These are phyloP conservation scores for Aphaenogaster rudis DNA, from an alignment of 1,140 invertebrate genomes.

Conservation along the genomic window DNA sequence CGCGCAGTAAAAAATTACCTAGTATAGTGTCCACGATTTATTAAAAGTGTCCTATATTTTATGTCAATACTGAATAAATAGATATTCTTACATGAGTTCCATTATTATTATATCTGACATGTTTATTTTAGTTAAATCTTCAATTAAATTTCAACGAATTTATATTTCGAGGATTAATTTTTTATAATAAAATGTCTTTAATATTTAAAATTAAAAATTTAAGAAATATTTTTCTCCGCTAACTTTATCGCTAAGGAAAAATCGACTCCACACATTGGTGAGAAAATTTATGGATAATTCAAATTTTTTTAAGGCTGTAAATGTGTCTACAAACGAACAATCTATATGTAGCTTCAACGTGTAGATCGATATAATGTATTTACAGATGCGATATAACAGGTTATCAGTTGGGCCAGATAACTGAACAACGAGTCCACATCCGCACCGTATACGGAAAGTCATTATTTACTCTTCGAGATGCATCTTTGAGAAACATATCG, in stretches of 20 bases:
- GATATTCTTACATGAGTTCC: not conserved
- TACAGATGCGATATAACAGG: constrained; percentile 36
- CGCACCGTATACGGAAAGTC: constrained; percentile 31
- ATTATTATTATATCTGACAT: not conserved
- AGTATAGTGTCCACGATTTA: not conserved
- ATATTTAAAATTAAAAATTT: not conserved
- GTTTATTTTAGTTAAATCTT: not conserved
- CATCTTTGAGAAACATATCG: constrained; percentile 38
- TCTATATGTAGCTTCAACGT: not conserved
- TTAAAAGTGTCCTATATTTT: not conserved
- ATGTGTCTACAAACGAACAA: not conserved
- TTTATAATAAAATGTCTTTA: not conserved
- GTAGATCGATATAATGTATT: constrained; percentile 24
- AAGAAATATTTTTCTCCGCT: not conserved
- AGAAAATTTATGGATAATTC: not conserved
- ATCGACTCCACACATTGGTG: not conserved
- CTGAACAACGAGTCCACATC: constrained; percentile 51
- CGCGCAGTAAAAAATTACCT: not conserved
- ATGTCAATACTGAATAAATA: not conserved
- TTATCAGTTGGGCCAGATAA: constrained; percentile 56
- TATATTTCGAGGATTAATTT: not conserved
- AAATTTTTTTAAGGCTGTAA: no score
- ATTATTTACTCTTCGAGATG: constrained; percentile 46
- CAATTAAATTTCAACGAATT: not conserved
- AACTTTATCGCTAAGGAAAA: not conserved